Evolutionary conservation across 2,888 invertebrate genomes (phyloP).

Genomic region (Drosophila prolongata): DNA sequence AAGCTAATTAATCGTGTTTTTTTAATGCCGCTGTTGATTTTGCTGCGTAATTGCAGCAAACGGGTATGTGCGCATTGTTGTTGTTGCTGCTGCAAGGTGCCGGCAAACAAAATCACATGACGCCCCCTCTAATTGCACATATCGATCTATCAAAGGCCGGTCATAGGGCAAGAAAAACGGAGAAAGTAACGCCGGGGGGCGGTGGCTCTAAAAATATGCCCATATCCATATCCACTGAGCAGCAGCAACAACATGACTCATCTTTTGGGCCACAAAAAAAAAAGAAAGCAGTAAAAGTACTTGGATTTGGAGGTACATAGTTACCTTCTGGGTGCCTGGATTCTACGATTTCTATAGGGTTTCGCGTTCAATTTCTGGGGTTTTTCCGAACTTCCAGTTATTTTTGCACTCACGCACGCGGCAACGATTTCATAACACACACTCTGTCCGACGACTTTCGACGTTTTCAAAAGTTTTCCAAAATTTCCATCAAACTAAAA

Average conservation of each 20-base stretch:
- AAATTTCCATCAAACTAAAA: slow-evolving; percentile 25
- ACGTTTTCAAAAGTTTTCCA: slow-evolving; percentile 35
- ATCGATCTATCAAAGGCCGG: slow-evolving; percentile 60
- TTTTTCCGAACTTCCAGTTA: slow-evolving; percentile 16
- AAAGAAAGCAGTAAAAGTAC: not conserved
- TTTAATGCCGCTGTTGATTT: slow-evolving; percentile 6
- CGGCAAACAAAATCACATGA: slow-evolving; percentile 43
- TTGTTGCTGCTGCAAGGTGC: slow-evolving; percentile 7
- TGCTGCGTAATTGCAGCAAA: slow-evolving; percentile 42
- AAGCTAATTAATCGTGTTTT: slow-evolving; percentile 33
- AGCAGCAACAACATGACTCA: slow-evolving; percentile 48
- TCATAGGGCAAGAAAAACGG: not conserved
- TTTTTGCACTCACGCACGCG: slow-evolving; percentile 28
- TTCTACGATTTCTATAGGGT: not conserved
- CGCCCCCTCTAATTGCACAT: slow-evolving; percentile 13
- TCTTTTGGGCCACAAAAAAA: slow-evolving; percentile 2
- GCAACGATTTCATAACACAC: slow-evolving; percentile 27
- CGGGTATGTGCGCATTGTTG: slow-evolving; percentile 16
- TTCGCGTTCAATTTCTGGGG: not conserved
- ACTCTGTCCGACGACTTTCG: slow-evolving; percentile 8
- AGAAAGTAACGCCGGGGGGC: slow-evolving; percentile 28
- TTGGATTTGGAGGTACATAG: not conserved
- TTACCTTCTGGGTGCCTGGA: slow-evolving; percentile 6
- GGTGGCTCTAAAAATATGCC: slow-evolving; percentile 51
- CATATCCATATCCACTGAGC: slow-evolving; percentile 17